Evolutionary conservation across 2,797 vertebrate species (phyloP), one percentile per base, ranked within the genome.

Genomic region (Dendrocincla tyrannina): DNA sequence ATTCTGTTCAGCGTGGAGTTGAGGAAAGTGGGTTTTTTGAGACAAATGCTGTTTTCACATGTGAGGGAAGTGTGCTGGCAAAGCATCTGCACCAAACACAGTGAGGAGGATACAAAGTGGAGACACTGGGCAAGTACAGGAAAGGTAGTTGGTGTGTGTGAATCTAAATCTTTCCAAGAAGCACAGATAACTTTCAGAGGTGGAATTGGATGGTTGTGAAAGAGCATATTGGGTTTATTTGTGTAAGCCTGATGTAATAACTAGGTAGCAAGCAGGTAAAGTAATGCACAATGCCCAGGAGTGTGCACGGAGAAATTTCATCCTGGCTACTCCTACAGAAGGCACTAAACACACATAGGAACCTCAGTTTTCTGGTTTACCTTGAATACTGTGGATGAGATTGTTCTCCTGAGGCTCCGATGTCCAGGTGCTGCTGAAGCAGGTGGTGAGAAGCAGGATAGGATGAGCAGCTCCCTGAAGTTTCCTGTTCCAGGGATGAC

Each of bases 291-390:
- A 63, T 59, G 90, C 28, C 33, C 30, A 33, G 6, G 18, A 13
- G 5, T 5, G 2, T 46, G 10, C 42, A 27, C 11, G 46, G 58
- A 47, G 63, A 42, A 64, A 2, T 64, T 75, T 32, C 6, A 23
- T 53, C 32, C 46, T 74, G 52, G 17, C 11, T n/a, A 22, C 17
- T 16, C 6, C 12, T 53, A 23, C 18, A 46, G 9, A 68, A 44
- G 9, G 11, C 4, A 8, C 13, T 25, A 13, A 62, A 41, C 5
- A 5, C 6, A 1, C 5, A 3, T 5, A 37, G 0, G 10, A 44
- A 32, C 4, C 16, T 89, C 27, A 0, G 0, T 27, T 85, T 79
- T 46, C 32, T 73, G 6, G 72, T 88, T 17, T 5, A 7, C 16
- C 8, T 83, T 12, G 11, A 10, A 6, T 41, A 6, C 17, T 18